These are phyloP conservation scores for Conger conger DNA, from an alignment of 2,113 vertebrate species.

Conservation along the genomic window DNA sequence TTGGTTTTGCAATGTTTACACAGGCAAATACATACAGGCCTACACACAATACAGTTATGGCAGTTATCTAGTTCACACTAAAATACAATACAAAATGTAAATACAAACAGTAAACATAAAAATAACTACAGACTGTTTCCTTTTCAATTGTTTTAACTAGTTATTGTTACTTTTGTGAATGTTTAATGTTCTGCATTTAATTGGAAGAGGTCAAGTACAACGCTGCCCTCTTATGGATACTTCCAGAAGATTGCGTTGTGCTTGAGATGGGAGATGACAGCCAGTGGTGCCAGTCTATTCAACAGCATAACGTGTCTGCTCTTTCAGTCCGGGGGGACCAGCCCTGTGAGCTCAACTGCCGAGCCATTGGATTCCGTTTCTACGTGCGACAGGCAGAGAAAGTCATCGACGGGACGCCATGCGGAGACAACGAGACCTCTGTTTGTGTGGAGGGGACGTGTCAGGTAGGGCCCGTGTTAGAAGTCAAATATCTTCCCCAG, in stretches of 20 bases:
- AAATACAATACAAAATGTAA: no score
- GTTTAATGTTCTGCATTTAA: not conserved
- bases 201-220: not conserved
- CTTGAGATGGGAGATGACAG: not conserved
- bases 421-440: constrained; percentile 75
- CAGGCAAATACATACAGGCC: no score
- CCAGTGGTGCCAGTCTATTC: not conserved
- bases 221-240: constrained; percentile 7
- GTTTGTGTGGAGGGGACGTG: constrained; percentile 88
- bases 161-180: not conserved
- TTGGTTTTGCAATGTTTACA: no score
- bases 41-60: no score
- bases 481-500: not conserved
- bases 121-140: not conserved
- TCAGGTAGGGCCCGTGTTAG: constrained; percentile 69
- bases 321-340: constrained; percentile 73
- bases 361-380: constrained; percentile 88
- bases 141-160: not conserved
- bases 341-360: constrained; percentile 88
- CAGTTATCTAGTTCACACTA: no score
- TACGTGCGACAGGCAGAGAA: constrained; percentile 83
- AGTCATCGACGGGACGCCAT: constrained; percentile 88
- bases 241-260: not conserved
- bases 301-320: not conserved
- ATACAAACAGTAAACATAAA: no score